Conservation (phyloP, 2,888 invertebrate genomes). For the Thera obeliscata region DNA sequence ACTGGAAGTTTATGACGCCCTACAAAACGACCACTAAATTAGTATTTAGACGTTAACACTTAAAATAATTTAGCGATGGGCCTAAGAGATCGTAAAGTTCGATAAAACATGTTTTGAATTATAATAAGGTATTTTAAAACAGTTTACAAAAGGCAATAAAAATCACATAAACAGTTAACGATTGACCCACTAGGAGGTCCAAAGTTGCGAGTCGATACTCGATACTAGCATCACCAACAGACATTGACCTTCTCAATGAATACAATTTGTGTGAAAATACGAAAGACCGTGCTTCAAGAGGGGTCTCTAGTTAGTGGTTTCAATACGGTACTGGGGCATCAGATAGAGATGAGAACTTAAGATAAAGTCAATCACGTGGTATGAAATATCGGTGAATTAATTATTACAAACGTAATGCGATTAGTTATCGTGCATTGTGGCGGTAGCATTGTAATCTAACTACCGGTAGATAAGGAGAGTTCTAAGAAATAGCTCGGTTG, state of each 20-base stretch:
- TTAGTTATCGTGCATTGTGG: slow-evolving; percentile 68
- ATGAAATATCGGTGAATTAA: slow-evolving; percentile 76
- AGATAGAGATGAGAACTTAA: slow-evolving; percentile 62
- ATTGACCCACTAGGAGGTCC: slow-evolving; percentile 72
- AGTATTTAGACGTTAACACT: slow-evolving; percentile 37
- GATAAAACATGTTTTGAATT: slow-evolving; percentile 57
- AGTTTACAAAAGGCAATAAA: slow-evolving; percentile 71
- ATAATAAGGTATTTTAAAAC: slow-evolving; percentile 64
- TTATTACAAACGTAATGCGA: slow-evolving; percentile 75
- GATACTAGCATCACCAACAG: slow-evolving; percentile 53
- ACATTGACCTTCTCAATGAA: slow-evolving; percentile 43
- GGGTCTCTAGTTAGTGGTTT: slow-evolving; percentile 53
- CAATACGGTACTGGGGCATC: slow-evolving; percentile 59
- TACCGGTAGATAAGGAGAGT: slow-evolving; percentile 48
- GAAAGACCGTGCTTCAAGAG: slow-evolving; percentile 24
- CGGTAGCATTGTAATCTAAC: slow-evolving; percentile 68
- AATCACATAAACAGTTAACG: slow-evolving; percentile 75
- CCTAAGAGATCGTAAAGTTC: slow-evolving; percentile 46
- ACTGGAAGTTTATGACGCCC: slow-evolving; percentile 4
- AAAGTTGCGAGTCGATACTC: slow-evolving; percentile 56
- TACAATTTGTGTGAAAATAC: slow-evolving; percentile 1
- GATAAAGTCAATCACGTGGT: slow-evolving; percentile 73
- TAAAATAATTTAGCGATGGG: slow-evolving; percentile 44
- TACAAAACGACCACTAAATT: slow-evolving; percentile 26
- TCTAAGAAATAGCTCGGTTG: slow-evolving; percentile 34